Base-by-base conservation (phyloP, 2,113 vertebrate species). In the Dromas ardeola region DNA sequence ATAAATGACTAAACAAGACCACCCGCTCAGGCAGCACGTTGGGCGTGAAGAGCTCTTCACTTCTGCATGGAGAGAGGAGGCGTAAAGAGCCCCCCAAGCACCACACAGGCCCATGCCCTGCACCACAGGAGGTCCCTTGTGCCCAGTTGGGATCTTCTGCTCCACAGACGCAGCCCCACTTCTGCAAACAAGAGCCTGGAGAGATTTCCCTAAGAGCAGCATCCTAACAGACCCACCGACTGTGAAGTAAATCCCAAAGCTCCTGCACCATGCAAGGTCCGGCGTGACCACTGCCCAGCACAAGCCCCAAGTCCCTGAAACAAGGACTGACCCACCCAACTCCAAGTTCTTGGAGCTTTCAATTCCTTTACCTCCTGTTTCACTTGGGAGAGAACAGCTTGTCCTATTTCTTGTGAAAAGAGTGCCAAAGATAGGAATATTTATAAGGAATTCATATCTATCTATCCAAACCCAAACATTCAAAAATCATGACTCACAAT, bases 401-500 rank as follows among this genome's bases (percentile, higher is more conserved):
- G 81, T 93, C 78, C 90, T 89, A 43, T 43, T 96, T 84, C 52
- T 72, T 43, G 42, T 53, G 32, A 80, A 56, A 76, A 66, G 45
- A 90, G 10, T 32, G 38, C 71, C 61, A 96, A 53, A 95, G 74
- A 92, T 26, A 88, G 81, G 70, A 86, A 84, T 76, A 93, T 80
- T 96, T 94, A 85, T 53, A 90, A 88, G 74, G 78, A 91, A 89
- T 87, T 95, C 43, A 1, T 70, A 88, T 87, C 61, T 79, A 72
- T 92, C 93, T 78, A 83, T 93, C 93, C 96, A 95, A 96, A 96
- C 79, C 63, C 89, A 86, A 96, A 55, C 87, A 94, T 95, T 97
- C 92, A 94, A 88, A 92, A 93, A 92, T 70, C 42, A 43, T 93
- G 95, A 97, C 66, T 97, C 90, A 95, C 55, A 92, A 90, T 88